Base-by-base conservation (phyloP, 2,113 vertebrate species). In the Ochotona princeps region DNA sequence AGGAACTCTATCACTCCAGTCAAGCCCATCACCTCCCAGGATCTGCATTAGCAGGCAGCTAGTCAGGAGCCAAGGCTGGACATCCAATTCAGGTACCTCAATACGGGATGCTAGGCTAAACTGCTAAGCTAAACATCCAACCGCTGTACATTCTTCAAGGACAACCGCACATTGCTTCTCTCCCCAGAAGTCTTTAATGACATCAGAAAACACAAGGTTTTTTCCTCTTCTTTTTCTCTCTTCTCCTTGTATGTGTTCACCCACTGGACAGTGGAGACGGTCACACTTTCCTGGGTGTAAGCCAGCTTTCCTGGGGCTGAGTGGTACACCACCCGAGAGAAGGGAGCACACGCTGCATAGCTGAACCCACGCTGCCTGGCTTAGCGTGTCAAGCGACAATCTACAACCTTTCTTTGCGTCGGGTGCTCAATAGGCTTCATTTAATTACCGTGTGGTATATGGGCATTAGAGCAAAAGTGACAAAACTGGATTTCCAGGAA, bases 141-240 rank as follows among this genome's bases (percentile, higher is more conserved):
- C 83, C 81, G 61, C 73, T 25, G 84, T 83, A 47, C 44, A 25
- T 54, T 73, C 69, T 91, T 91, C 61, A 89, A 79, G 80, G 86
- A 35, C 51, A 89, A 84, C 30, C 26, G 69, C 82, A 93, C 82
- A 75, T 93, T 47, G 61, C 4, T 8, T 26, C 67, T 86, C 69
- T 91, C 18, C 76, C 81, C 63, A 67, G 28, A 49, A 87, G 70
- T 66, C 21, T 85, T 85, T 51, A 70, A 51, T 13, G 13, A 28
- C 61, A 13, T 60, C 76, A 75, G 75, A 87, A 93, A 96, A 94
- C 28, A 26, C 15, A 74, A 79, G 30, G 7, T 17, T 47, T 86
- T 44, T 57, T 74, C 60, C 61, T 92, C 30, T 82, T 74, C 14
- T 80, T 76, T 75, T 83, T 80, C 66, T 90, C 4, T 72, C 54